Evolutionary conservation across 2,888 invertebrate species (phyloP).

Genomic region (Acleris cristana): DNA sequence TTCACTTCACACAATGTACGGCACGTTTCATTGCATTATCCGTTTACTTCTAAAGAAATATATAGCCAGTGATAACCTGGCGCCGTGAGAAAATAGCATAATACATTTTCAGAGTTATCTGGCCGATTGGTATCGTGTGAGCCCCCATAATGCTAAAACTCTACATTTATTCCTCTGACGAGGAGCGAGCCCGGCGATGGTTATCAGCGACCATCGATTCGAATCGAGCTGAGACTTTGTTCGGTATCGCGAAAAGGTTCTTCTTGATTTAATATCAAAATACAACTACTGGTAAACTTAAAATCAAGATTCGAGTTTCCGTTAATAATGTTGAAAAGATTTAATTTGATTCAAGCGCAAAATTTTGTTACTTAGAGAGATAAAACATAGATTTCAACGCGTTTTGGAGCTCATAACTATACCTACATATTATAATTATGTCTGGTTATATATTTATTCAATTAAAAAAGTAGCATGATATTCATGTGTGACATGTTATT

Average conservation of each 20-base stretch:
- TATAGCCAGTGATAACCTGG: constrained; percentile 63
- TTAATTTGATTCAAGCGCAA: too few species aligned
- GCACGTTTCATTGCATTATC: constrained; percentile 48
- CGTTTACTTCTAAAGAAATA: constrained; percentile 64
- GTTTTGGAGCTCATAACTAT: too few species aligned
- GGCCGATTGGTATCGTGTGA: constrained; percentile 55
- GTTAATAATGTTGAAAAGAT: too few species aligned
- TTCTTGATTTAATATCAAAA: constrained; percentile 36
- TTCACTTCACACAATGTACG: constrained; percentile 28
- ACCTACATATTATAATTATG: too few species aligned
- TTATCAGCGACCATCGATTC: constrained; percentile 44
- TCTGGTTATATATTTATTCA: too few species aligned
- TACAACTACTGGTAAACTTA: not conserved
- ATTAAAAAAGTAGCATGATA: too few species aligned
- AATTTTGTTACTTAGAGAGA: too few species aligned
- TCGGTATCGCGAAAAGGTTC: constrained; percentile 40
- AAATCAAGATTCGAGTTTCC: not conserved
- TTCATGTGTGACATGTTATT: too few species aligned
- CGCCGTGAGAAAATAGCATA: constrained; percentile 63
- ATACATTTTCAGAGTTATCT: constrained; percentile 66
- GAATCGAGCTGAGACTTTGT: constrained; percentile 33
- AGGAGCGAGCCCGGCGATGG: constrained; percentile 40
- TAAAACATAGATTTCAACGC: too few species aligned
- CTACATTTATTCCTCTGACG: constrained; percentile 40
- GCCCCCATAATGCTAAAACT: constrained; percentile 46